Base-by-base conservation (phyloP, 2,888 invertebrate genomes). In the Sarcophaga subvicina region DNA sequence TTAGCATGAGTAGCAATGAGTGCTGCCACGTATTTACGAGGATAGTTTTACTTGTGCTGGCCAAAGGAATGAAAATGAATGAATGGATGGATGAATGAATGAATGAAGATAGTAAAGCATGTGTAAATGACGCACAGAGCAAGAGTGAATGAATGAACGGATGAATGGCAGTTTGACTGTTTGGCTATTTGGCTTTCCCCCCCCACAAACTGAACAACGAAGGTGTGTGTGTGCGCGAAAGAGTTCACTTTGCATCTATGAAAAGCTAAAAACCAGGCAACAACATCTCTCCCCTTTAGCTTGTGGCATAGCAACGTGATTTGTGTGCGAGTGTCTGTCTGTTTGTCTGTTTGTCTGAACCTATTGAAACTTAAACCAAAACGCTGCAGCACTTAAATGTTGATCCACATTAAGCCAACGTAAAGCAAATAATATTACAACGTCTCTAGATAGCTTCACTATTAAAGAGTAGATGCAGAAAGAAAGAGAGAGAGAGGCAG, bases 391-490 rank as follows among this genome's bases (percentile, higher is more conserved):
- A 78, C 63, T 81, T 84, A 47, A 76, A 76, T 64, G 60, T 70
- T 84, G 84, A 88, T 84, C 72, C 70, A 80, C 79, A 88, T 86
- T 62, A 78, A 59, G 27, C 17, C 62, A 71, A 66, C 59, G 47
- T 64, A 62, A 70, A 75, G 45, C 67, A 72, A 73, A 73, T 78
- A 72, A 62, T 25, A 5, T 66, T 73, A 37, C 37, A 64, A 70
- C 17, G 17, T 54, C 54, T 54, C 22, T 54, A 12, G 17, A 54
- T 17, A 22, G 27, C 37, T 37, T 37, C 37, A 37, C 37, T 37
- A 37, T 37, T 64, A 17, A 49, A 59, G 1, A 47, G 75, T 8
- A 22, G 47, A 66, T 60, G 20, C 60, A 60, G 37, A 59, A 25
- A 75, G 27, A 14, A 3, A 2, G n/a, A n/a, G 45, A 45, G 62